These are phyloP conservation scores for Psilanteris sp. DNA, from an alignment of 1,140 invertebrate species.

Conservation along the genomic window DNA sequence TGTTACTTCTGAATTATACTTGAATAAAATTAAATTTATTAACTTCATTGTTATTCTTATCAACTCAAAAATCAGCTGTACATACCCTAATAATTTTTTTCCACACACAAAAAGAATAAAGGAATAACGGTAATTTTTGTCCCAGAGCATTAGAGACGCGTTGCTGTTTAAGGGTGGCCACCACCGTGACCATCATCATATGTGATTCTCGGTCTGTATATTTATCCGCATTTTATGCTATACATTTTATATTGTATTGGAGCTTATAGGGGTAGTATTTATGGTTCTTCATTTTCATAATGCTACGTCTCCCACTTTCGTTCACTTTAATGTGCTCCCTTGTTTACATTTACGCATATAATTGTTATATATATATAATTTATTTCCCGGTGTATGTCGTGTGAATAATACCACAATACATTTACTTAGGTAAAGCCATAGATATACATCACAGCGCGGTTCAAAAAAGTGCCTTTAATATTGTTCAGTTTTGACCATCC, in stretches of 20 bases:
- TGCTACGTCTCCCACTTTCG: slow-evolving; percentile 52
- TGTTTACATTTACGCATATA: slow-evolving; percentile 51
- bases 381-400: no score
- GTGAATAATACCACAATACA: no score
- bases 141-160: slow-evolving; percentile 19
- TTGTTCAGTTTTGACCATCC: slow-evolving; percentile 3
- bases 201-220: slow-evolving; percentile 47
- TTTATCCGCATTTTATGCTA: slow-evolving; percentile 58
- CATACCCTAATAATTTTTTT: no score
- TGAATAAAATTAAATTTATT: no score
- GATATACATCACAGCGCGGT: no score
- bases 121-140: slow-evolving; percentile 40
- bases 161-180: slow-evolving; percentile 57
- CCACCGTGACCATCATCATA: slow-evolving; percentile 65
- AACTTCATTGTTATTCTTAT: no score
- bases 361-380: no score
- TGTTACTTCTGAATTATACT: no score
- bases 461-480: no score
- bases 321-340: slow-evolving; percentile 15
- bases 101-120: slow-evolving; percentile 65
- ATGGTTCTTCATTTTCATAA: slow-evolving; percentile 62
- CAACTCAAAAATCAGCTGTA: no score
- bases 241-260: slow-evolving; percentile 53
- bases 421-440: no score
- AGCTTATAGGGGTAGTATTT: slow-evolving; percentile 49